Conservation (phyloP, 2,888 invertebrate species). For the Dasysyrphus albostriatus region DNA sequence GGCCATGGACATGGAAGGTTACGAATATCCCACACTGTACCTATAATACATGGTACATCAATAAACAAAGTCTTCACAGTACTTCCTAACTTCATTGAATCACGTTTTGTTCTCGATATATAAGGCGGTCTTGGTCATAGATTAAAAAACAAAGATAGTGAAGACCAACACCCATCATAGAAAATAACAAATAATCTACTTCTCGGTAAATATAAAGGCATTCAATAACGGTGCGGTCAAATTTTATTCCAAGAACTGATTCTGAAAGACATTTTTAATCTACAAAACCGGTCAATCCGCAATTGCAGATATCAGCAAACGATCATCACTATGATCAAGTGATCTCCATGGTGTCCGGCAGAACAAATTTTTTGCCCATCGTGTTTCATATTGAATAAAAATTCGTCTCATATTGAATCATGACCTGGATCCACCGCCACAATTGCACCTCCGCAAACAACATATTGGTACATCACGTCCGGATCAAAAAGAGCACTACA, state of each 20-base stretch:
- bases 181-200: conserved; percentile 14
- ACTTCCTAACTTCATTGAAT: conserved; percentile 28
- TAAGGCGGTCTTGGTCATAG: conserved; percentile 57
- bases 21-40: neutral
- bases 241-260: conserved; percentile 61
- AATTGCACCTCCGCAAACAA: conserved; percentile 35
- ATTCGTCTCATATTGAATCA: conserved; percentile 71
- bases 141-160: conserved; percentile 1
- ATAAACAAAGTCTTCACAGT: neutral
- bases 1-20: neutral
- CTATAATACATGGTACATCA: neutral
- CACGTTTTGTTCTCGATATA: conserved; percentile 65
- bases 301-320: conserved; percentile 71
- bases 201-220: conserved; percentile 30
- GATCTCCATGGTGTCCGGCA: conserved; percentile 59
- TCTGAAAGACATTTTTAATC: neutral
- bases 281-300: conserved; percentile 52
- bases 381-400: conserved; percentile 71
- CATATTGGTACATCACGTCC: conserved; percentile 61
- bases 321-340: conserved; percentile 67
- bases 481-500: conserved; percentile 56
- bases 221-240: conserved; percentile 38
- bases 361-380: conserved; percentile 67
- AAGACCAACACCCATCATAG: neutral
- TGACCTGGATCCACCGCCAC: conserved; percentile 58